Evolutionary conservation across 2,888 invertebrate species (phyloP), one percentile per base, ranked within the genome.

Genomic region (Tetranychus truncatus): DNA sequence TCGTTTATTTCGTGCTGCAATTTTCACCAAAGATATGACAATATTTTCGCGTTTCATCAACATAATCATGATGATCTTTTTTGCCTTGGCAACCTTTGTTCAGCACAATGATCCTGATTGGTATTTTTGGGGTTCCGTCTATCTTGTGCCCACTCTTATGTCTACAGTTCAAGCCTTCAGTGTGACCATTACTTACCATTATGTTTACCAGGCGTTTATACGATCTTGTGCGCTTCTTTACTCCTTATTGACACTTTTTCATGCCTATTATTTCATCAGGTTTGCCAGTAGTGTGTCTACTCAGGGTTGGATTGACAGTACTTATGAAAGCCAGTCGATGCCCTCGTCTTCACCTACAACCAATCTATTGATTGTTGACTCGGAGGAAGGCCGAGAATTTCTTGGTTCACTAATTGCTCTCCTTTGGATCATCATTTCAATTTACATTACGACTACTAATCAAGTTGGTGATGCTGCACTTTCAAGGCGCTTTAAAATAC

Each of bases 381-480:
- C 6, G 18, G 76, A 76, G 45, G 76, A 76, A 75, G 75, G 76
- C 15, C 24, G 66, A 72, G 76, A 76, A 71, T 75, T 74, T n/a
- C 75, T 76, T n/a, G 76, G 76, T 45, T 20, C 66, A n/a, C 11
- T 74, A 11, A 76, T 76, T 45, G 45, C 75, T 65, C 24, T 24
- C 9, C 9, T 69, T 69, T 69, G 69, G 69, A 24, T 69, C 2
- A 69, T 69, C 24, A 69, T 69, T n/a, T 69, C 69, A 24, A 20
- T 69, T n/a, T 69, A 24, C n/a, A 18, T 21, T 11, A 69, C 69
- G 69, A 69, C 20, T 69, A 69, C 69, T 2, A 15, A 9, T 15
- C 8, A 9, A 11, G 24, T 21, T 21, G 24, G 24, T 21, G 69
- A 69, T 69, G 11, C 69, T 21, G 24, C 20, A 2, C 9, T 69